Conservation (phyloP, 2,888 invertebrate species). For the Rotaria sp. region DNA sequence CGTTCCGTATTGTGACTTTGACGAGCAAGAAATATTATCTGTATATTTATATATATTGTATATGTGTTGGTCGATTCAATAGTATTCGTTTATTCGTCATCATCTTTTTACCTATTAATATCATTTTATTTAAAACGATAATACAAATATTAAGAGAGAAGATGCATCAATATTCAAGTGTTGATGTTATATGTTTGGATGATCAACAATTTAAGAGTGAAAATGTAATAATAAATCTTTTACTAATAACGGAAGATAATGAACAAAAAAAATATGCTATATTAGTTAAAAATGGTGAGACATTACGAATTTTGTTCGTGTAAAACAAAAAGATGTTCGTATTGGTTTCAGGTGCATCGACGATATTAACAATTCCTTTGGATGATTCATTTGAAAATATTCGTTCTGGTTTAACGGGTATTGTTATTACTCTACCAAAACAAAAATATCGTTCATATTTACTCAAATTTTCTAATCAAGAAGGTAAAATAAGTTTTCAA, state of each 20-base stretch:
- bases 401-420: not conserved
- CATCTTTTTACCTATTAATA: not conserved
- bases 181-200: not conserved
- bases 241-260: not conserved
- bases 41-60: not conserved
- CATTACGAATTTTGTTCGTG: no score
- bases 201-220: not conserved
- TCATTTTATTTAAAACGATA: not conserved
- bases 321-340: no score
- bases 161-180: not conserved
- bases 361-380: not conserved
- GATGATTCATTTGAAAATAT: not conserved
- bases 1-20: not conserved
- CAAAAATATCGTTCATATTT: not conserved
- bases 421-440: not conserved
- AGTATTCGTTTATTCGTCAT: not conserved
- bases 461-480: not conserved
- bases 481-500: not conserved
- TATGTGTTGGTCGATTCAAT: not conserved
- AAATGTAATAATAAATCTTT: not conserved
- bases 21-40: not conserved
- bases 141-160: not conserved
- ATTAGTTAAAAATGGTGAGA: not conserved
- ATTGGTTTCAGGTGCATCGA: not conserved
- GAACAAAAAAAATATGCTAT: not conserved